A percentile compares a stretch with the other conserved stretches of the same genome.
Evolutionary conservation across 2,797 vertebrate genomes (phyloP).

Genomic region (Macrochelys suwanniensis): DNA sequence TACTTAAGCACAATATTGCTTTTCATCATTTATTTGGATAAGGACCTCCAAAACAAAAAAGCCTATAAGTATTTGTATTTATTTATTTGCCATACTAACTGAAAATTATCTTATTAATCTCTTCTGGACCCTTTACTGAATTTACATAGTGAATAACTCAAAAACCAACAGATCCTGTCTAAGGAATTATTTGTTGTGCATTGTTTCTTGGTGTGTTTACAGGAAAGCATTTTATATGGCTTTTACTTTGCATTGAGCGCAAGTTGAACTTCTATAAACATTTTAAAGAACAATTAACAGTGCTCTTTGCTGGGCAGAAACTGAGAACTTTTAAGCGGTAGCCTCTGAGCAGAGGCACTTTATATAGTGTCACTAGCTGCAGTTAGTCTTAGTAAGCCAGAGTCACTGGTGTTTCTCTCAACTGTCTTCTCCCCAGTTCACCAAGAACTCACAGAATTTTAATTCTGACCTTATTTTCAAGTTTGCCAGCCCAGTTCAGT

Average conservation of each 20-base stretch:
- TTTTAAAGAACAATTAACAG: no score
- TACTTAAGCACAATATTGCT: no score
- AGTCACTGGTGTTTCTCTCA: no score
- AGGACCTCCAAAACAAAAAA: background rate
- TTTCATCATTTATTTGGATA: background rate
- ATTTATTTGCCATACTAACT: background rate
- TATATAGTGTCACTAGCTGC: background rate
- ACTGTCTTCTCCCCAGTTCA: background rate
- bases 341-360: no score
- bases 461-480: no score
- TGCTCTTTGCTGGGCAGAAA: no score
- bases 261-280: background rate
- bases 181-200: background rate
- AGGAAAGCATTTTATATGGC: background rate
- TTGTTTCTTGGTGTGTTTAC: background rate
- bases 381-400: background rate
- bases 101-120: background rate
- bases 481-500: no score
- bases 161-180: background rate
- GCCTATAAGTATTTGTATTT: background rate
- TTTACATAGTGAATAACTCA: background rate
- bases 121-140: background rate
- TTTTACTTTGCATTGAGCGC: background rate
- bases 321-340: no score
- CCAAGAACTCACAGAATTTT: no score